Evolutionary conservation across 2,797 vertebrate genomes (phyloP).

Genomic region (Dicrostonyx torquatus): DNA sequence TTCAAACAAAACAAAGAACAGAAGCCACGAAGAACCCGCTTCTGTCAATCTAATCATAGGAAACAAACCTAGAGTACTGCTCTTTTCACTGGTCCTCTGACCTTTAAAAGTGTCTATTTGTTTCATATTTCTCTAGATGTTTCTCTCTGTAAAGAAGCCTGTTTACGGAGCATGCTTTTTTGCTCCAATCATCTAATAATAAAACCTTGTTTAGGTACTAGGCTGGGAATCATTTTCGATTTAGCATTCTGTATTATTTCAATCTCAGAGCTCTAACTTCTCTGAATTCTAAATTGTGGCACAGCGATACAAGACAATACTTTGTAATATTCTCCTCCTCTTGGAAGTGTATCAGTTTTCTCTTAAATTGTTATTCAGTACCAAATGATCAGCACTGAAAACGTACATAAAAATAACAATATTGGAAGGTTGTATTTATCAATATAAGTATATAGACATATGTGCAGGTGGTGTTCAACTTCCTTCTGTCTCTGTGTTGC

Average conservation of each 20-base stretch:
- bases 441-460: neutral
- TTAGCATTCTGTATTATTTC: neutral
- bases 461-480: neutral
- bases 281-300: neutral
- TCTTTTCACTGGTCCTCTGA: neutral
- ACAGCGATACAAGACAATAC: neutral
- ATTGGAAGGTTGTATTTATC: neutral
- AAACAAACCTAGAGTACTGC: neutral
- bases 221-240: neutral
- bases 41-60: neutral
- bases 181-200: neutral
- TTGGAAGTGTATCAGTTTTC: neutral
- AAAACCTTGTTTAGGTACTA: neutral
- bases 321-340: neutral
- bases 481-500: no score
- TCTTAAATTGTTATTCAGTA: neutral
- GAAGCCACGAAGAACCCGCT: neutral
- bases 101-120: neutral
- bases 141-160: neutral
- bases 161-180: neutral
- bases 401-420: neutral
- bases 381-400: neutral
- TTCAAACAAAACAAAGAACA: neutral
- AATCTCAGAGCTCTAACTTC: neutral
- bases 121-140: neutral